These are phyloP conservation scores for Trissolcus basalis DNA, from an alignment of 1,140 invertebrate genomes.

Conservation along the genomic window DNA sequence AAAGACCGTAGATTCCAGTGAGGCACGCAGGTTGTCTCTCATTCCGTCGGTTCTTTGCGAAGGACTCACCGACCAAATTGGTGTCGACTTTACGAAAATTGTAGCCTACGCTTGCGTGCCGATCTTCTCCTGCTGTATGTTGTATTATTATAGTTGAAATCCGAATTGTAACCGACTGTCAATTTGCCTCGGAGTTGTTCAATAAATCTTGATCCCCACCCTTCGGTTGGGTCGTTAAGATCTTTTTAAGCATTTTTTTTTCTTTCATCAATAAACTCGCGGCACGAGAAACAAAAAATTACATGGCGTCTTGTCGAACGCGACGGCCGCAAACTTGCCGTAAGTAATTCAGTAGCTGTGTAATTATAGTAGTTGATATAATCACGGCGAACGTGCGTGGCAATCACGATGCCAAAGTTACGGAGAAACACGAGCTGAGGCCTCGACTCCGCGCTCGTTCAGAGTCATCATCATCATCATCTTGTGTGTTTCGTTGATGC, in stretches of 20 bases:
- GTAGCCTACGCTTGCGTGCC: slow-evolving; percentile 67
- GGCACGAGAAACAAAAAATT: slow-evolving; percentile 8
- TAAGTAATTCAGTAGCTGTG: slow-evolving; percentile 54
- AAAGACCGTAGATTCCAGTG: not conserved
- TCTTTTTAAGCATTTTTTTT: slow-evolving; percentile 1
- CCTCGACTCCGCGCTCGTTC: slow-evolving; percentile 21
- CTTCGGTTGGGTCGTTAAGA: not conserved
- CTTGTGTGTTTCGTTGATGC: slow-evolving; percentile 14
- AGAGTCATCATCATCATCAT: slow-evolving; percentile 23
- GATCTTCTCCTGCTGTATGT: slow-evolving; percentile 61
- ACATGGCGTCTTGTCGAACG: slow-evolving; percentile 14
- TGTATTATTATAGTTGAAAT: slow-evolving; percentile 46
- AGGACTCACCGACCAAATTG: slow-evolving; percentile 61
- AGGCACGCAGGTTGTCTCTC: slow-evolving; percentile 63
- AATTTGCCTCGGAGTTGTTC: not conserved
- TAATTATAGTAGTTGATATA: slow-evolving; percentile 51
- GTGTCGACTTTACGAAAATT: slow-evolving; percentile 64
- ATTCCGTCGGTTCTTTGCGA: slow-evolving; percentile 64
- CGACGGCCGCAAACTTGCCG: slow-evolving; percentile 10
- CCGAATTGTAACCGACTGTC: not conserved
- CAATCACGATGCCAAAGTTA: slow-evolving; percentile 25
- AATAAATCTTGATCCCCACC: slow-evolving; percentile 14
- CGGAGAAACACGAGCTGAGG: slow-evolving; percentile 35
- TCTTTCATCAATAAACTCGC: slow-evolving; percentile 1
- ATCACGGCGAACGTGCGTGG: slow-evolving; percentile 35